phyloP scores from a whole-genome alignment of 2,113 vertebrate genomes.

The Struthio camelus region DNA sequence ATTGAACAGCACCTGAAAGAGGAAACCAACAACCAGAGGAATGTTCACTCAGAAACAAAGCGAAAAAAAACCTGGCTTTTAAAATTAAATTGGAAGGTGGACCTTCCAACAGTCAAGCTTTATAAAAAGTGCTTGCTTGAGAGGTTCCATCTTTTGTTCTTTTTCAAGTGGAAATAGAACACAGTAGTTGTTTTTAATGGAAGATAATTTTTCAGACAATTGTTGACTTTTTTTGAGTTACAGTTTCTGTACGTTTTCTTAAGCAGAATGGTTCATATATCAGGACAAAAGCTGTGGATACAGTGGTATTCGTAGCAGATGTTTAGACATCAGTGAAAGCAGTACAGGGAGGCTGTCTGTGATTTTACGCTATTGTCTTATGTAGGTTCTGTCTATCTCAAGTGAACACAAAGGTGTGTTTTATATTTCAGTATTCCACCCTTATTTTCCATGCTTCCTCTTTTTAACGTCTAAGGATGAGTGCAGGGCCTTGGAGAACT shows the following conservation, averaged over 20 bases:
- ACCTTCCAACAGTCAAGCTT: background rate
- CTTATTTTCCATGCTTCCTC: background rate
- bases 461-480: background rate
- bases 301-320: background rate
- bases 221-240: background rate
- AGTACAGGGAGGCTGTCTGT: background rate
- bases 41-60: background rate
- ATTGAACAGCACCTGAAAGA: background rate
- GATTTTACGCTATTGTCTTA: background rate
- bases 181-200: background rate
- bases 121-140: background rate
- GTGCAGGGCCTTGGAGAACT: background rate
- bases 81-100: background rate
- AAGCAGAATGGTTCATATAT: background rate
- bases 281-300: background rate
- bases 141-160: background rate
- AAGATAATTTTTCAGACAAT: background rate
- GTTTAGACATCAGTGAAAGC: background rate
- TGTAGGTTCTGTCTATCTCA: background rate
- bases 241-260: rapidly evolving
- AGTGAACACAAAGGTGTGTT: background rate
- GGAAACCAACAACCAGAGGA: background rate
- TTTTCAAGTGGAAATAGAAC: background rate
- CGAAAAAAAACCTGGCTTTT: background rate
- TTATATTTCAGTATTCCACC: background rate